phyloP scores from a whole-genome alignment of 2,113 vertebrate genomes.

The Pseudopipra pipra region DNA sequence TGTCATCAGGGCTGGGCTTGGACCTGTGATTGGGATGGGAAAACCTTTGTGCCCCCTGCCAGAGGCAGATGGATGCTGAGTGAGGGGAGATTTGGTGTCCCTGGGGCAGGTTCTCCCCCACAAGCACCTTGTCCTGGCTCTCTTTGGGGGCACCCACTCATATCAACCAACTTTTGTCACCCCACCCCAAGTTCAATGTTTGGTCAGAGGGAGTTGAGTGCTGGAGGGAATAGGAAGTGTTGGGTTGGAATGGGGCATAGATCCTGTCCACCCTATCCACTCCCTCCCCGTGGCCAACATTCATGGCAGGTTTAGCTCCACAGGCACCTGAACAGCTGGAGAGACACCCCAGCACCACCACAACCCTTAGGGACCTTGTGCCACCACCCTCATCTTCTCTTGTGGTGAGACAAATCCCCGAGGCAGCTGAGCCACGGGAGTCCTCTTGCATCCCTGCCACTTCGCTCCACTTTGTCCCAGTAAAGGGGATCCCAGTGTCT shows the following conservation, averaged over 20 bases:
- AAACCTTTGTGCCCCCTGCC: background rate
- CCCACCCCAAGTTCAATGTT: rapidly evolving
- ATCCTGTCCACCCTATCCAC: rapidly evolving
- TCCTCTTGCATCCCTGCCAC: background rate
- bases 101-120: background rate
- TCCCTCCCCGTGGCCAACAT: rapidly evolving
- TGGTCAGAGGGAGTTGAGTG: background rate
- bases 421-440: background rate
- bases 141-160: rapidly evolving
- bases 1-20: background rate
- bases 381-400: background rate
- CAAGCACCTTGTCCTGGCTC: rapidly evolving
- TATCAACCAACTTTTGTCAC: background rate
- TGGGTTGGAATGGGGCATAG: background rate
- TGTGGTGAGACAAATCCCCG: background rate
- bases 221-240: rapidly evolving
- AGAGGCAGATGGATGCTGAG: background rate
- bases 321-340: background rate
- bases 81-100: rapidly evolving
- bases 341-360: background rate
- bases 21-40: background rate
- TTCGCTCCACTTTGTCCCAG: background rate
- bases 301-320: background rate
- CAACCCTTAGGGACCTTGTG: background rate
- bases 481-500: background rate